Evolutionary conservation across 2,113 vertebrate species (phyloP).

Genomic region (Paratilapia polleni): DNA sequence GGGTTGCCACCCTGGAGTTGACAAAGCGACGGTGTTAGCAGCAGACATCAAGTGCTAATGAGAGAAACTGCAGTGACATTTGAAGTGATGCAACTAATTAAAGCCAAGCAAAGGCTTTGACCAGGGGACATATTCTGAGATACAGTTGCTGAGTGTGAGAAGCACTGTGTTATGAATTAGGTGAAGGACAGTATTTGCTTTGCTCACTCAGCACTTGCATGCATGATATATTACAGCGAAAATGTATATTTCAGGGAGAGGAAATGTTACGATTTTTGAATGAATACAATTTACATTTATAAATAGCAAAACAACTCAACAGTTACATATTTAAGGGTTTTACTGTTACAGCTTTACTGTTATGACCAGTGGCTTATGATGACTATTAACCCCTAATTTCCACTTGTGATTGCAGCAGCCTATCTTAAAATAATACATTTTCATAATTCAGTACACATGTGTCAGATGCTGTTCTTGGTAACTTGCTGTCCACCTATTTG

Average conservation of each 20-base stretch:
- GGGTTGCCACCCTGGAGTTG: conserved; percentile 89
- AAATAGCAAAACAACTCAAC: neutral
- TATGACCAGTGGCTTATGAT: no score
- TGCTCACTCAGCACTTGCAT: conserved; percentile 6
- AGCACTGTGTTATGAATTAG: neutral
- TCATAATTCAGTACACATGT: neutral
- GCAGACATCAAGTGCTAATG: conserved; percentile 30
- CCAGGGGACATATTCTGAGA: conserved; percentile 8
- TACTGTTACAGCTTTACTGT: neutral
- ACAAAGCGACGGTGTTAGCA: conserved; percentile 41
- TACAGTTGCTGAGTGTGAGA: neutral
- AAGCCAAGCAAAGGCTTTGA: conserved; percentile 25
- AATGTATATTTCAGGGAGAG: neutral
- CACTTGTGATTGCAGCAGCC: neutral
- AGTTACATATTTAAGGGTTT: neutral
- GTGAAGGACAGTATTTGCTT: conserved; percentile 3
- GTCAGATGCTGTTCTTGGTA: neutral
- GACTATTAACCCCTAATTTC: neutral
- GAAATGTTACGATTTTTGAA: neutral
- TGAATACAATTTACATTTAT: neutral
- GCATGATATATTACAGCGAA: neutral
- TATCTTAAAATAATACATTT: neutral
- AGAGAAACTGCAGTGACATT: conserved; percentile 41
- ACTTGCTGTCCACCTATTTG: neutral
- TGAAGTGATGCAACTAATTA: conserved; percentile 54